Evolutionary conservation across 2,888 invertebrate genomes (phyloP).

Genomic region (Aplocera efformata): DNA sequence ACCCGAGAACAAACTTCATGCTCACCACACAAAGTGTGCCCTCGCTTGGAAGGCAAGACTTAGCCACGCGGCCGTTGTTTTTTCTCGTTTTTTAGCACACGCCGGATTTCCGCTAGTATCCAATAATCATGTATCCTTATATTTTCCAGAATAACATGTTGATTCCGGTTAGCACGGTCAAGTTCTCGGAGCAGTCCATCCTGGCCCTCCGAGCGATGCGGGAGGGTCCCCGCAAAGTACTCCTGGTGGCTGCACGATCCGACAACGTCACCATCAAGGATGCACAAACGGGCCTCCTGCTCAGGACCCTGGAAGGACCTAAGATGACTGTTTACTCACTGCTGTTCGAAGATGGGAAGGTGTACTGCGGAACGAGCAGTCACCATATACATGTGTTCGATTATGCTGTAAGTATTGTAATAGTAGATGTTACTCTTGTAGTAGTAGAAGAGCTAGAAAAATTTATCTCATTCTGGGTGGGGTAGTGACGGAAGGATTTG

Average conservation of each 20-base stretch:
- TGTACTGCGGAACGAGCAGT: constrained; percentile 89
- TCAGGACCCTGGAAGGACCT: constrained; percentile 82
- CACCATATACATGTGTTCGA: constrained; percentile 87
- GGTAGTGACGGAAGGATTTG: too few relatives aligned
- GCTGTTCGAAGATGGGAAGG: constrained; percentile 82
- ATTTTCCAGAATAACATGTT: constrained; percentile 77
- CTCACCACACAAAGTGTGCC: too few relatives aligned
- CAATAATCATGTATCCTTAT: too few relatives aligned
- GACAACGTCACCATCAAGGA: constrained; percentile 86
- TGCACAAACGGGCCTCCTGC: constrained; percentile 84
- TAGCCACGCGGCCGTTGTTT: too few relatives aligned
- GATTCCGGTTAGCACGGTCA: constrained; percentile 74
- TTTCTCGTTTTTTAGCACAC: too few relatives aligned
- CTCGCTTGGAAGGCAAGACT: too few relatives aligned
- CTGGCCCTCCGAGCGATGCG: constrained; percentile 85
- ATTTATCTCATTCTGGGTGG: too few relatives aligned
- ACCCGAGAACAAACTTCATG: too few relatives aligned
- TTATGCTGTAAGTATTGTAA: constrained; percentile 85
- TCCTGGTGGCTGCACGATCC: constrained; percentile 85
- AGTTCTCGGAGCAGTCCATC: constrained; percentile 83
- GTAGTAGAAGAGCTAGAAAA: too few relatives aligned
- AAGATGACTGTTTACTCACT: constrained; percentile 85
- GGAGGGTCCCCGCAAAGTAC: constrained; percentile 85
- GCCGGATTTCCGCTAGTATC: too few relatives aligned
- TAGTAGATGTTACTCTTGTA: too few relatives aligned